Evolutionary conservation across 2,888 invertebrate species (phyloP).

Genomic region (Clepsis dumicolana): DNA sequence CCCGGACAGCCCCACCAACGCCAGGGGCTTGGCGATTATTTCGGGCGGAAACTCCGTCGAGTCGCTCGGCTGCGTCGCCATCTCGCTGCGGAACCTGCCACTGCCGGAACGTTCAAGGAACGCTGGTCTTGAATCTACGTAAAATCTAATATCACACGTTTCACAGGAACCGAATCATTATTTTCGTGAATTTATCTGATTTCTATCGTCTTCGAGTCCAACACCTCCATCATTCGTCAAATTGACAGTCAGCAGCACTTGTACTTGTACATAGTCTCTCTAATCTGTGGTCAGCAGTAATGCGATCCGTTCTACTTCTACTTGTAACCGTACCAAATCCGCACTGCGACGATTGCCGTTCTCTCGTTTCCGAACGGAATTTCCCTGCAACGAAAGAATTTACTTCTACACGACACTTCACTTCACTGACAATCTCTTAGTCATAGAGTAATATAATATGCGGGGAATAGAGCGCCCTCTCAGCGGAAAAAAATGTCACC

Average conservation of each 20-base stretch:
- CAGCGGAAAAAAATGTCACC: too few relatives aligned
- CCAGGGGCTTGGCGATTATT: conserved; percentile 93
- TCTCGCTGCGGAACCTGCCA: conserved; percentile 51
- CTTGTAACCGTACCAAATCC: too few relatives aligned
- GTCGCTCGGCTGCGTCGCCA: conserved; percentile 86
- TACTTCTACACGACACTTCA: too few relatives aligned
- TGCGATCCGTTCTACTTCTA: conserved; percentile 33
- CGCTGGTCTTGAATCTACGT: conserved; percentile 9
- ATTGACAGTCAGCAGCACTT: conserved; percentile 57
- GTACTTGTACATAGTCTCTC: too few relatives aligned
- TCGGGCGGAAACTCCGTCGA: conserved; percentile 92
- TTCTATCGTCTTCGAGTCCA: conserved; percentile 53
- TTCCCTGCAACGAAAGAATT: neutral
- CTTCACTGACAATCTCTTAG: too few relatives aligned
- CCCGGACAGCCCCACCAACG: conserved; percentile 95
- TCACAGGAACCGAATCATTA: conserved; percentile 29
- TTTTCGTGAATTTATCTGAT: conserved; percentile 46
- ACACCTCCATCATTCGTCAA: conserved; percentile 63
- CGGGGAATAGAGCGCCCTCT: too few relatives aligned
- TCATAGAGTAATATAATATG: too few relatives aligned
- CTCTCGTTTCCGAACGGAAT: conserved; percentile 23
- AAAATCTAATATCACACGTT: conserved; percentile 6
- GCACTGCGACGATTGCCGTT: conserved; percentile 29
- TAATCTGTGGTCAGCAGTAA: conserved; percentile 19
- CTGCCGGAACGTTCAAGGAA: conserved; percentile 32